Evolutionary conservation across 2,797 vertebrate genomes (phyloP).

Genomic region (Chaunax sp.): DNA sequence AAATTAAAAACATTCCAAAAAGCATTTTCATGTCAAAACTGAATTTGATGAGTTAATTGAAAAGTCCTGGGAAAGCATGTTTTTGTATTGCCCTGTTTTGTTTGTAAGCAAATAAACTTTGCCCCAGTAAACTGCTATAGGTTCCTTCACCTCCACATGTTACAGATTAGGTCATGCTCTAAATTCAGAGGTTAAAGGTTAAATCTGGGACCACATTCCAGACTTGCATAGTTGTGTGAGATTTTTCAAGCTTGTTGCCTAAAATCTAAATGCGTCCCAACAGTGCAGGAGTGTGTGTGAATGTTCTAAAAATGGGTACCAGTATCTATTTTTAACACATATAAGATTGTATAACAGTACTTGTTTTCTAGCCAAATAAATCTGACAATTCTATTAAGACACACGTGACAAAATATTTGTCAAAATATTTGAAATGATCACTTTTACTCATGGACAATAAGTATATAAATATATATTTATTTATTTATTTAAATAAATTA

Average conservation of each 20-base stretch:
- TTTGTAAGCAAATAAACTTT: slow-evolving; percentile 64
- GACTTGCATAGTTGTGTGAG: slow-evolving; percentile 28
- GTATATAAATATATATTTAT: not conserved
- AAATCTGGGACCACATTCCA: slow-evolving; percentile 64
- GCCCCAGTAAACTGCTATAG: slow-evolving; percentile 51
- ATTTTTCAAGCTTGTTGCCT: slow-evolving; percentile 27
- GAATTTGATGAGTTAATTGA: not conserved
- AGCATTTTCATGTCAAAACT: not conserved
- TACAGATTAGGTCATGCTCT: slow-evolving; percentile 51
- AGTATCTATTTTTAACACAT: not conserved
- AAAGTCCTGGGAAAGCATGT: not conserved
- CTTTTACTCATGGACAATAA: not conserved
- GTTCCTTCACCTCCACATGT: slow-evolving; percentile 41
- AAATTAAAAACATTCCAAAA: not conserved
- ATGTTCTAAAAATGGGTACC: not conserved
- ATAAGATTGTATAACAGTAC: not conserved
- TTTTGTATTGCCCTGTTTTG: slow-evolving; percentile 8
- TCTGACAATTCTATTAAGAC: not conserved
- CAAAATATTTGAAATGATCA: not conserved
- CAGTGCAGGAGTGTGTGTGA: not conserved
- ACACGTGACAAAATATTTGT: not conserved
- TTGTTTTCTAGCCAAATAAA: slow-evolving; percentile 6
- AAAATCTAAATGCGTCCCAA: slow-evolving; percentile 29
- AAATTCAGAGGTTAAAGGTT: slow-evolving; percentile 67
- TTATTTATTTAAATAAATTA: not conserved